Base-by-base conservation (phyloP, 2,888 invertebrate genomes). In the Resseliella maxima region DNA sequence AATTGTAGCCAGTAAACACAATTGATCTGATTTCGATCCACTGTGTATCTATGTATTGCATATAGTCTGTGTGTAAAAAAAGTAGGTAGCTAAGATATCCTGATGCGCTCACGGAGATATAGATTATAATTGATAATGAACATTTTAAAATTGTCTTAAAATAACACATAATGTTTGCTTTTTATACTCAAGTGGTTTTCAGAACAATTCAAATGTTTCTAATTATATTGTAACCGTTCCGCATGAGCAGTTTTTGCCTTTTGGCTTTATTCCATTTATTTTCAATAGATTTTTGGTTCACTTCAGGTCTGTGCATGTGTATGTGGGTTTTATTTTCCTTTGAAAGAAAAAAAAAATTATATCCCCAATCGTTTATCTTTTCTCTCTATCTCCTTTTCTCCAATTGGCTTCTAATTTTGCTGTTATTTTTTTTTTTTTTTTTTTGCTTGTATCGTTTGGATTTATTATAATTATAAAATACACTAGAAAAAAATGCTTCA, bases 401-500 rank as follows among this genome's bases (percentile, higher is more conserved):
- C n/a, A n/a, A 24, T 5, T 27, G 31, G 72, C 72, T 72, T n/a
- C n/a, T n/a, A 31, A 72, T 72, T 72, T 31, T 72, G 72, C 31
- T n/a, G 31, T 27, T 72, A 31, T 27, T 18, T 50, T 8, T 41
- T 41, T 5, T 41, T 41, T 5, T 12, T 41, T 41, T n/a, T n/a
- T n/a, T n/a, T 50, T 59, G 59, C 59, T 72, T 72, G 31, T 31
- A 72, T 15, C 72, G 72, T 31, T 72, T 59, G 50, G 50, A 10
- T 50, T 50, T 50, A 6, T 10, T 50, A 3, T 50, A 72, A 72
- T 72, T 72, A 35, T 31, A 35, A 31, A 35, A 72, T 31, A 35
- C 35, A 72, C 72, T 72, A 72, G 72, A 72, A 72, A 72, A 72
- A 72, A n/a, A n/a, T 72, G 72, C 72, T 72, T 72, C 31, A 72